phyloP scores from a whole-genome alignment of 2,888 invertebrate genomes.

The Leptogaster cylindrica region DNA sequence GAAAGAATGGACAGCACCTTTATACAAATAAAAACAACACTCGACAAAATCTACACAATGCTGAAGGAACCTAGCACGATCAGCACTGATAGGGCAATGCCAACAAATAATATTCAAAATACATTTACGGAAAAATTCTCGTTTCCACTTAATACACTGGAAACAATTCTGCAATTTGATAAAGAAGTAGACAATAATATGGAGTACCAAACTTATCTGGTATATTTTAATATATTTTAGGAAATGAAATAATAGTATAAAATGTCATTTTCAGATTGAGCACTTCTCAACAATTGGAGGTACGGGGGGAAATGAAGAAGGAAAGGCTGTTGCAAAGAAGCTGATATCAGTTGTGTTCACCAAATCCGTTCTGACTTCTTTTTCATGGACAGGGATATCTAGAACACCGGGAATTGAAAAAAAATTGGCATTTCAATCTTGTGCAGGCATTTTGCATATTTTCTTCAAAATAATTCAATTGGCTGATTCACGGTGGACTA shows the following conservation, averaged over 20 bases:
- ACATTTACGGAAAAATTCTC: not conserved
- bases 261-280: too few relatives aligned
- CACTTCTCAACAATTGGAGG: not conserved
- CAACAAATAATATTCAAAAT: too few relatives aligned
- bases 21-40: not conserved
- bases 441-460: too few relatives aligned
- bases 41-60: not conserved
- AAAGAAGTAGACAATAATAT: not conserved
- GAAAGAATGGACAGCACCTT: not conserved
- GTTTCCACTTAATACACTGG: not conserved
- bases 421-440: too few relatives aligned
- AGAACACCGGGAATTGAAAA: not conserved
- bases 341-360: too few relatives aligned
- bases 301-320: not conserved
- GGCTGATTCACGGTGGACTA: not conserved
- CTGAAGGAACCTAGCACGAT: not conserved
- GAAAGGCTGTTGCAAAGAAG: not conserved
- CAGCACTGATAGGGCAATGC: too few relatives aligned
- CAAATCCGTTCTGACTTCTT: not conserved
- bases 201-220: too few relatives aligned
- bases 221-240: too few relatives aligned
- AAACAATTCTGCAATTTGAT: not conserved
- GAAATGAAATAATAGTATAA: too few relatives aligned
- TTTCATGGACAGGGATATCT: not conserved
- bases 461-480: too few relatives aligned